phyloP scores from a whole-genome alignment of 1,140 invertebrate genomes.

The Eupristina koningsbergeri region DNA sequence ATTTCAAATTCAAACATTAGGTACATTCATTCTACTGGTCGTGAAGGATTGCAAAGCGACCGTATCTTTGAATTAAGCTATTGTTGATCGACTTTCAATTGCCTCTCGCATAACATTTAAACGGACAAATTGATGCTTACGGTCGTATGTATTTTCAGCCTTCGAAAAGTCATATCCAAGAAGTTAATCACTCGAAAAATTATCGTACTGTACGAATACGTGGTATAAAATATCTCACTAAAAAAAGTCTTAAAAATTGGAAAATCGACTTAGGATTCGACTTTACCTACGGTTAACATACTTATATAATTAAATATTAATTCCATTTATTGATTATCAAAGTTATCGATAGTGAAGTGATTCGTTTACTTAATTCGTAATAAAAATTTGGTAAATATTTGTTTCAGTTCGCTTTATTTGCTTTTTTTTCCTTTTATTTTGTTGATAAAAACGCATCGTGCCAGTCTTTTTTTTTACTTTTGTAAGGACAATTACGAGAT shows the following conservation, averaged over 20 bases:
- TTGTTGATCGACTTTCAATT: constrained; percentile 40
- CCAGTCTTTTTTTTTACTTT: constrained; percentile 33
- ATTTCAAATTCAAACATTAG: constrained; percentile 46
- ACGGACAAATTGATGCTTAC: constrained; percentile 37
- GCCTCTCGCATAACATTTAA: constrained; percentile 41
- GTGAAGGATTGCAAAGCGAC: constrained; percentile 42
- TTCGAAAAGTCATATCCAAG: constrained; percentile 48
- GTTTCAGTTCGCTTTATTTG: background rate
- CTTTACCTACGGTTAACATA: constrained; percentile 3
- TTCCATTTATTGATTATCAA: constrained; percentile 43
- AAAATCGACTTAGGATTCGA: background rate
- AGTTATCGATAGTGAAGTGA: no score
- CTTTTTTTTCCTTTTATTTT: no score
- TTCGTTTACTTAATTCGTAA: background rate
- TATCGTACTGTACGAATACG: background rate
- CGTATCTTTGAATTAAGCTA: constrained; percentile 33
- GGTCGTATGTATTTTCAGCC: constrained; percentile 43
- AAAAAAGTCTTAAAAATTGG: background rate
- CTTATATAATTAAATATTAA: constrained; percentile 38
- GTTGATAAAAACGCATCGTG: background rate
- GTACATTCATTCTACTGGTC: constrained; percentile 50
- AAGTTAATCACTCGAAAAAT: constrained; percentile 51
- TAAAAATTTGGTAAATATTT: constrained; percentile 31
- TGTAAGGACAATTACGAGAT: constrained; percentile 30
- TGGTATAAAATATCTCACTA: constrained; percentile 27